Percentiles rank a stretch among this genome's conserved stretches.
Conservation (phyloP, 2,797 vertebrate species). For the Erethizon dorsatum region DNA sequence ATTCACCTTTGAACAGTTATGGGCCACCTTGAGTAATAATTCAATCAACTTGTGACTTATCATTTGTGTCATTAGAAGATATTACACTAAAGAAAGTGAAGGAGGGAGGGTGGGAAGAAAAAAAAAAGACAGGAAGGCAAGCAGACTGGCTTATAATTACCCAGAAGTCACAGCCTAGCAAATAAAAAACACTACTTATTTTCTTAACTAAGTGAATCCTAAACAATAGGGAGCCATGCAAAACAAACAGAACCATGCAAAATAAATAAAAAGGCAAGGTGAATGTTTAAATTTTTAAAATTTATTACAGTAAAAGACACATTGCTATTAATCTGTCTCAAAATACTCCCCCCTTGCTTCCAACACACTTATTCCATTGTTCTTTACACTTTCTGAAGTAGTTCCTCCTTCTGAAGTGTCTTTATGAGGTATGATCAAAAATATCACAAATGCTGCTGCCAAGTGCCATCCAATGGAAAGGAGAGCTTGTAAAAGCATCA, state of each 20-base stretch:
- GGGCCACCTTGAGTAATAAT: conserved; percentile 47
- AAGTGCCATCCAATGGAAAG: not conserved
- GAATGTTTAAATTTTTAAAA: not conserved
- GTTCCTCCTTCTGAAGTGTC: not conserved
- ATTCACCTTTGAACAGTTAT: not conserved
- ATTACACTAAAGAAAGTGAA: conserved; percentile 73
- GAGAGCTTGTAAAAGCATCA: not conserved
- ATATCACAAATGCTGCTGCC: not conserved
- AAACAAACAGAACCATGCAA: not conserved
- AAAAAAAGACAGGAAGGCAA: conserved; percentile 12
- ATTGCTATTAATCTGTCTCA: not conserved
- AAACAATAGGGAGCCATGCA: not conserved
- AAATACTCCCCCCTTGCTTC: not conserved
- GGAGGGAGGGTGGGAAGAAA: not conserved
- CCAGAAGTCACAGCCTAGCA: not conserved
- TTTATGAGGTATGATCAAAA: not conserved
- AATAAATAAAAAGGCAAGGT: not conserved
- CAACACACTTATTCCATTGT: not conserved
- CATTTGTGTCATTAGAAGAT: conserved; percentile 74
- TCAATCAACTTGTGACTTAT: conserved; percentile 68
- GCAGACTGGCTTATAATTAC: not conserved
- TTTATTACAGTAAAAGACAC: not conserved
- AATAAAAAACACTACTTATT: not conserved
- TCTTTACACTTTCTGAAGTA: not conserved
- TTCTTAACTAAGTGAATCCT: not conserved